Conservation (phyloP, 2,888 invertebrate species). For the Augochlorella aurata region DNA sequence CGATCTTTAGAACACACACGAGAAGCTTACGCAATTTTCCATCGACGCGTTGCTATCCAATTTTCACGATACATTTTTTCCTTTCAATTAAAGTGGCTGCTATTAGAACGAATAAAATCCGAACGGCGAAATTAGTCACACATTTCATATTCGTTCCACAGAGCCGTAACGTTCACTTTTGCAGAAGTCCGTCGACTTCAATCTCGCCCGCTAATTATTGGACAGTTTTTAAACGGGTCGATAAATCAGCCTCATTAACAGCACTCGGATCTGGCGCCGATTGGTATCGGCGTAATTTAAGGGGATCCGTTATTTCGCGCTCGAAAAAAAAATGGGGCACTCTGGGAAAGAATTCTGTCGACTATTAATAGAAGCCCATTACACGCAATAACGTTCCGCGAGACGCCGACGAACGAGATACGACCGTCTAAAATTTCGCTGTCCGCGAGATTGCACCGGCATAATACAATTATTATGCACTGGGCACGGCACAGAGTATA, state of each 20-base stretch:
- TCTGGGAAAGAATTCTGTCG: background rate
- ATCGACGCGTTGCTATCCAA: background rate
- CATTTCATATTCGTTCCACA: background rate
- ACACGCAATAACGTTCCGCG: constrained; percentile 21
- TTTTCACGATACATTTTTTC: background rate
- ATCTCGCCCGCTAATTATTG: background rate
- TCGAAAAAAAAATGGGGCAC: background rate
- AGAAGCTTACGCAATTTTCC: background rate
- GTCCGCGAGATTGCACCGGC: constrained; percentile 44
- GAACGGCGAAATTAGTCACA: background rate
- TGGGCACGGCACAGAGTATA: constrained; percentile 48
- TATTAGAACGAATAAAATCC: background rate
- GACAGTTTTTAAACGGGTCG: background rate
- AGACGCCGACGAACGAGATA: constrained; percentile 39
- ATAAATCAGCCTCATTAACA: constrained; percentile 1
- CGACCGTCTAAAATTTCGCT: constrained; percentile 43
- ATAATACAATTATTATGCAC: constrained; percentile 54
- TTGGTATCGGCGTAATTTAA: constrained; percentile 7
- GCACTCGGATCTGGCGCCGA: background rate
- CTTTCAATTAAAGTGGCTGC: constrained; percentile 5
- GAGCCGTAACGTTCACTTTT: background rate
- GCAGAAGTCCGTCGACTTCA: background rate
- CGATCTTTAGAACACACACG: too few species aligned
- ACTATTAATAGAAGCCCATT: constrained; percentile 33
- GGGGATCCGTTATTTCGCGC: background rate